Conservation (phyloP, 2,888 invertebrate species). For the Pyralis farinalis region DNA sequence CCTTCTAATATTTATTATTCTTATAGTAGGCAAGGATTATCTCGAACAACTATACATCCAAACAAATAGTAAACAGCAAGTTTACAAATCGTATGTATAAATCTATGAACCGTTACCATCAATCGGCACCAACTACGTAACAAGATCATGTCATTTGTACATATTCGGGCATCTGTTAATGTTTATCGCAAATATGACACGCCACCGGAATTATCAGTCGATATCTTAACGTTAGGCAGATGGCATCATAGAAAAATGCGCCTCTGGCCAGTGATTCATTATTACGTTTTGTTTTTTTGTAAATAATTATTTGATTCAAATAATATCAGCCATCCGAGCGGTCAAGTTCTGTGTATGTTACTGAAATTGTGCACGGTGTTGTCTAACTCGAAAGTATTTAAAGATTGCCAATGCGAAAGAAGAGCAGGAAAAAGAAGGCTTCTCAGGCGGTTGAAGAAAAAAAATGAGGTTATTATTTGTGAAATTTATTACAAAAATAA, state of each 20-base stretch:
- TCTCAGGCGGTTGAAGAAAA: slow-evolving; percentile 48
- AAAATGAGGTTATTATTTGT: slow-evolving; percentile 1
- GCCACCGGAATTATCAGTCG: slow-evolving; percentile 54
- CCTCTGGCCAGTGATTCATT: slow-evolving; percentile 1
- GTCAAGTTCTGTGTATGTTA: slow-evolving; percentile 41
- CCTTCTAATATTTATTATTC: no score
- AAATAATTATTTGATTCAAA: slow-evolving; percentile 16
- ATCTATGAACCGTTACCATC: slow-evolving; percentile 17
- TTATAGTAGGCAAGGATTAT: no score
- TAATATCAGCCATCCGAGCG: not conserved
- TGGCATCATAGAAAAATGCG: slow-evolving; percentile 5
- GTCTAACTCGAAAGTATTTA: slow-evolving; percentile 63
- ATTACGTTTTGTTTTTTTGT: slow-evolving; percentile 13
- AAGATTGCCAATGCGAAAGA: slow-evolving; percentile 77
- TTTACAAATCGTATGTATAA: not conserved
- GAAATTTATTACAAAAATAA: not conserved
- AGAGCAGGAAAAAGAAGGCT: slow-evolving; percentile 74
- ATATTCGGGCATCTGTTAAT: slow-evolving; percentile 57
- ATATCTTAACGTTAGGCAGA: slow-evolving; percentile 51
- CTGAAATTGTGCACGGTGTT: slow-evolving; percentile 65
- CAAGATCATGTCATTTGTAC: slow-evolving; percentile 38
- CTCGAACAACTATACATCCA: no score
- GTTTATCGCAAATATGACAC: slow-evolving; percentile 65
- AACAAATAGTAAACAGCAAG: not conserved
- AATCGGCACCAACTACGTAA: slow-evolving; percentile 48